These are phyloP conservation scores for Morone chrysops DNA, from an alignment of 2,113 vertebrate genomes.

Conservation along the genomic window DNA sequence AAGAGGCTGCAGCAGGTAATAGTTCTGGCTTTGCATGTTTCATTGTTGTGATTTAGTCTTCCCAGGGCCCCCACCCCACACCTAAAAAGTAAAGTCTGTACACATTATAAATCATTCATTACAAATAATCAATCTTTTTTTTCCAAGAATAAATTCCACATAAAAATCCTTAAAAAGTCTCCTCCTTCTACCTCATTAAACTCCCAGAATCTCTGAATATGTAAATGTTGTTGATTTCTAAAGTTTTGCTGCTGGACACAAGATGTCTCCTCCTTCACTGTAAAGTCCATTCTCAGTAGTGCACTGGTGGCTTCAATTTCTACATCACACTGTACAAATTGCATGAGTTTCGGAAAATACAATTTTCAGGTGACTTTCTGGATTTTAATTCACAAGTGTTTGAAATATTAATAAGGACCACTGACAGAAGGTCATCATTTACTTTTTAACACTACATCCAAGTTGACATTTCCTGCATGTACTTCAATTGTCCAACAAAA, in stretches of 20 bases:
- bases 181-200: too few relatives aligned
- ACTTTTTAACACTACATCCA: not conserved
- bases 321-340: too few relatives aligned
- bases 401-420: not conserved
- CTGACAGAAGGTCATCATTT: not conserved
- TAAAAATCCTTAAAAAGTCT: too few relatives aligned
- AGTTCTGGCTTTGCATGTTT: not conserved
- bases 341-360: not conserved
- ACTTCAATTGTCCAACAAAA: not conserved
- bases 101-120: too few relatives aligned
- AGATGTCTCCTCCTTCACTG: too few relatives aligned
- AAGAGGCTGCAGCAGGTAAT: conserved; percentile 89
- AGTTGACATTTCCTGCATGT: not conserved
- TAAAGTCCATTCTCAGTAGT: too few relatives aligned
- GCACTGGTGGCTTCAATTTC: too few relatives aligned
- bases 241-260: too few relatives aligned
- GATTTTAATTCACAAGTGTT: not conserved
- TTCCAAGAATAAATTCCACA: too few relatives aligned
- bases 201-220: too few relatives aligned
- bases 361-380: not conserved
- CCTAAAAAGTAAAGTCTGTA: not conserved
- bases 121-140: too few relatives aligned
- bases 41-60: not conserved
- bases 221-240: too few relatives aligned
- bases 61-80: not conserved